Evolutionary conservation across 2,888 invertebrate genomes (phyloP), one percentile per base, ranked within the genome.

Genomic region (Hydroisotoma schaefferi): DNA sequence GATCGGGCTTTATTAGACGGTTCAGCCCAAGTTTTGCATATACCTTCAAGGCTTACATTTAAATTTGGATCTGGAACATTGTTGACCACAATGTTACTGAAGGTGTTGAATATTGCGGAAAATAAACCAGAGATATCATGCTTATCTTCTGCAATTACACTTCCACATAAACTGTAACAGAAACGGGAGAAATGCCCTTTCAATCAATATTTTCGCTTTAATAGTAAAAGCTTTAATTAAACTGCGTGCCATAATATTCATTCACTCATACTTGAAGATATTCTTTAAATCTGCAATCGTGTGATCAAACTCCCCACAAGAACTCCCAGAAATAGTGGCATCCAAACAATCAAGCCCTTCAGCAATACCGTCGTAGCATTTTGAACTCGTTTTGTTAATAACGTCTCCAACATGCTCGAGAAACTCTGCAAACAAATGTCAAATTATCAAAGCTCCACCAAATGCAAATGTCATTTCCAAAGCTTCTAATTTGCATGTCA

Each of bases 51-150:
- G 25, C 59, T 56, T 20, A 58, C 59, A 20, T 55, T 55, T 8
- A 27, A 18, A 20, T 59, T 47, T 29, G 62, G 62, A 47, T 55
- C 52, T 1, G 62, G 62, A 56, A 59, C 53, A 28, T 63, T 58
- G 29, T 63, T 59, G 55, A 63, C 59, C 6, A 63, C 59, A 46
- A 63, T 59, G 20, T 44, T 58, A 48, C 55, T 63, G 22, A 63
- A 27, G 10, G 59, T 59, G 26, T 58, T 63, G 48, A 63, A 63
- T n/a, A 63, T 55, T 52, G 58, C 56, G 23, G 55, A 58, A 43
- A 63, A 52, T 25, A 56, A 51, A 10, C 62, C 62, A 15, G 55
- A 55, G 2, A 49, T 52, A 27, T 63, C 62, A 5, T 57, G 37
- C 2, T 44, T 51, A 10, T 49, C 54, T 12, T 40, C 29, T 15